Conservation (phyloP, 1,140 invertebrate genomes). For the Conus ventricosus region DNA sequence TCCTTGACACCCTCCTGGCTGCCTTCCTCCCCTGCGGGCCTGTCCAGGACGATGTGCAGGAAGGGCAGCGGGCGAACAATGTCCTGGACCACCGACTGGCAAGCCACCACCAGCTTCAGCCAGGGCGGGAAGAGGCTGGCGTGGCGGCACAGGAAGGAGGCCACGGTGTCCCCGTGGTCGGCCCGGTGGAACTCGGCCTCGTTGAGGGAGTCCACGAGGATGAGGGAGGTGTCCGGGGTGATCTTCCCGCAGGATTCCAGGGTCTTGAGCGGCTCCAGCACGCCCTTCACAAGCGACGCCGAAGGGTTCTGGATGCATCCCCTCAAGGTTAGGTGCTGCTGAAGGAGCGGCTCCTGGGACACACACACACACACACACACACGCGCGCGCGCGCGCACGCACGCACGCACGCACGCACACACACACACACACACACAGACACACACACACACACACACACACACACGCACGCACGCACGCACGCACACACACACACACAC, state of each 20-base stretch:
- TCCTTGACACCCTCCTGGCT: constrained; percentile 75
- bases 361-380: background rate
- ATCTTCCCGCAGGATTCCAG: constrained; percentile 86
- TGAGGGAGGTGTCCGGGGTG: constrained; percentile 79
- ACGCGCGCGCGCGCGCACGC: no score
- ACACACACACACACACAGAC: background rate
- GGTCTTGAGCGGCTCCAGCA: constrained; percentile 89
- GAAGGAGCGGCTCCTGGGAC: constrained; percentile 82
- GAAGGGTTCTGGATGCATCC: constrained; percentile 95
- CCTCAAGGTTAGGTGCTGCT: constrained; percentile 79
- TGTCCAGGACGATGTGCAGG: constrained; percentile 75
- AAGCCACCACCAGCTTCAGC: constrained; percentile 92
- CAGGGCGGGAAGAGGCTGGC: constrained; percentile 89
- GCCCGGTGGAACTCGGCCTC: constrained; percentile 96
- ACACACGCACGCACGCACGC: no score
- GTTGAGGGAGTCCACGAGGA: constrained; percentile 93
- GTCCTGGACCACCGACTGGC: constrained; percentile 88
- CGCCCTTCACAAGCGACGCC: constrained; percentile 85
- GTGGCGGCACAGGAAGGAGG: constrained; percentile 89
- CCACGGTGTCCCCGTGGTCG: constrained; percentile 93
- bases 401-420: background rate
- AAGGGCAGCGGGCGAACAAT: constrained; percentile 89
- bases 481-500: background rate
- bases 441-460: background rate
- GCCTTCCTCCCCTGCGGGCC: background rate